Percentiles rank a stretch among this genome's conserved stretches.
phyloP scores from a whole-genome alignment of 2,797 vertebrate genomes.

The Chiloscyllium punctatum region DNA sequence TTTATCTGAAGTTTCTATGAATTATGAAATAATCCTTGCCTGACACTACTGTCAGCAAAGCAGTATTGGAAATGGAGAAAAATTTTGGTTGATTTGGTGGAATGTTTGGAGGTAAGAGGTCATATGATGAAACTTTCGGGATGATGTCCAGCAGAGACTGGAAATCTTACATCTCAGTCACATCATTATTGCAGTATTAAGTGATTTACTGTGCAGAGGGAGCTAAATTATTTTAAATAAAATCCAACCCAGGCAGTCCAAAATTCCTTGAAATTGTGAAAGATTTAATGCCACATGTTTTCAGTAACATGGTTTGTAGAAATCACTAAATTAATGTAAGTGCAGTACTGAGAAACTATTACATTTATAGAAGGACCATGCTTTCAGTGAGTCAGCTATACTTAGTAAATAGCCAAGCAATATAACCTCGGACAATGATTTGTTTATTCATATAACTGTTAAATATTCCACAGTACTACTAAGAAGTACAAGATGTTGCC shows the following conservation, averaged over 20 bases:
- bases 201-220: not conserved
- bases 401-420: not conserved
- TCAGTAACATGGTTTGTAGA: not conserved
- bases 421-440: not conserved
- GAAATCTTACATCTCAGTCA: not conserved
- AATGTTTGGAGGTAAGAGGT: not conserved
- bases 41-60: not conserved
- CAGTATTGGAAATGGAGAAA: not conserved
- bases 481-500: not conserved
- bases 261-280: not conserved
- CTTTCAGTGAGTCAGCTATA: not conserved
- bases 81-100: not conserved
- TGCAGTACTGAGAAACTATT: not conserved
- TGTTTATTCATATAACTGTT: not conserved
- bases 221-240: not conserved
- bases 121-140: not conserved
- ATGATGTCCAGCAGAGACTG: not conserved
- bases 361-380: not conserved
- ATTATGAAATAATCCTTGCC: not conserved
- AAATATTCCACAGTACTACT: not conserved
- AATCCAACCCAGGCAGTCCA: not conserved
- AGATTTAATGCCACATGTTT: not conserved
- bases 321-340: not conserved
- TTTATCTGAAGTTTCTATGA: not conserved
- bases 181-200: not conserved